Evolutionary conservation across 2,113 vertebrate genomes (phyloP).

Genomic region (Heterochromis multidens): DNA sequence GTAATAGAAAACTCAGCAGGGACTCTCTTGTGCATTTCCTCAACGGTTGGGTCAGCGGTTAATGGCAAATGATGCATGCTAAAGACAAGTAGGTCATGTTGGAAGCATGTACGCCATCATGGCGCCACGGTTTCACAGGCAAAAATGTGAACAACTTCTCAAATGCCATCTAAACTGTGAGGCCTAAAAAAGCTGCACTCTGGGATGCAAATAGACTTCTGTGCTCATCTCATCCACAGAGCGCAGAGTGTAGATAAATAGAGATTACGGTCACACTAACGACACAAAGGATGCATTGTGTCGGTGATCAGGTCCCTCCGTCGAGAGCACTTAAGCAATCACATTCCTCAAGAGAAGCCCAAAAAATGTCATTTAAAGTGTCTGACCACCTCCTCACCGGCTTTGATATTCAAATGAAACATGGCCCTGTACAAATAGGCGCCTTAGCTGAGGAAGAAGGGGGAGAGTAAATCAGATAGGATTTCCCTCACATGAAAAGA

Average conservation of each 20-base stretch:
- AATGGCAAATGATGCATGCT: neutral
- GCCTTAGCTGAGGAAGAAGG: conserved; percentile 45
- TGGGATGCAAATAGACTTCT: conserved; percentile 53
- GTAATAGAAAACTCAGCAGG: neutral
- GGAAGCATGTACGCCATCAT: neutral
- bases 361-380: conserved; percentile 69
- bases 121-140: conserved; percentile 1
- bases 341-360: conserved; percentile 62
- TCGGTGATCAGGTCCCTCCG: conserved; percentile 54
- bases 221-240: conserved; percentile 37
- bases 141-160: conserved; percentile 42
- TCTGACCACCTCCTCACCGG: conserved; percentile 64
- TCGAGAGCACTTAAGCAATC: conserved; percentile 64
- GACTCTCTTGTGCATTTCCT: neutral
- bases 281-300: conserved; percentile 65
- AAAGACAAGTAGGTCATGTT: neutral
- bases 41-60: neutral
- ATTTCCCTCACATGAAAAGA: conserved; percentile 72
- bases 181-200: conserved; percentile 5
- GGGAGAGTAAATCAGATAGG: conserved; percentile 68
- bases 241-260: conserved; percentile 32
- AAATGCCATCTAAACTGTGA: conserved; percentile 3
- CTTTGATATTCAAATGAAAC: conserved; percentile 80
- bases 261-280: conserved; percentile 45
- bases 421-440: conserved; percentile 65